Percentiles rank a stretch among this genome's conserved stretches.
phyloP scores from a whole-genome alignment of 1,140 invertebrate genomes.

The Orchesella cincta region DNA sequence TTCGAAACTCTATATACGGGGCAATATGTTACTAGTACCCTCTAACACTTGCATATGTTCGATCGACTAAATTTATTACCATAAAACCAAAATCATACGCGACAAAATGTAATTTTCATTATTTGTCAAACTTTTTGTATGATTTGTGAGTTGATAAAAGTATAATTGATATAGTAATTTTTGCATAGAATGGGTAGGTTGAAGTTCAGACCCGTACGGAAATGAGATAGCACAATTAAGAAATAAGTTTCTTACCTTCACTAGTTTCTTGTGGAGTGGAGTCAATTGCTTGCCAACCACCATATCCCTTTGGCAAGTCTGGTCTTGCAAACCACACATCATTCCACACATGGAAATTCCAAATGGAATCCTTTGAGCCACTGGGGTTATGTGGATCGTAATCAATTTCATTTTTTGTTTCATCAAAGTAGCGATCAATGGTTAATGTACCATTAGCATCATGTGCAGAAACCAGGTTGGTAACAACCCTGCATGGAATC shows the following conservation, averaged over 20 bases:
- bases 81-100: no score
- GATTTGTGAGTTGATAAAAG: no score
- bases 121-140: no score
- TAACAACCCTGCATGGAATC: constrained; percentile 70
- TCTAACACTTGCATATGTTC: no score
- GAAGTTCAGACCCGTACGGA: no score
- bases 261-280: constrained; percentile 75
- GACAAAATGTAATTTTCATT: no score
- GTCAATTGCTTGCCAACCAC: constrained; percentile 79
- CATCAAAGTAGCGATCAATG: constrained; percentile 70
- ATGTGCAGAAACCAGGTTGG: constrained; percentile 74
- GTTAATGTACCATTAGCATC: constrained; percentile 73
- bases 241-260: constrained; percentile 58
- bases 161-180: no score
- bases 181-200: no score
- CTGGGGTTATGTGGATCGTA: constrained; percentile 62
- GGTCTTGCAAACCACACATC: constrained; percentile 78
- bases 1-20: no score
- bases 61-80: no score
- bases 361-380: constrained; percentile 64
- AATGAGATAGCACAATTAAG: no score
- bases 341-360: constrained; percentile 86
- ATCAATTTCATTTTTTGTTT: constrained; percentile 63
- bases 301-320: constrained; percentile 71
- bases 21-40: no score